Evolutionary conservation across 2,113 vertebrate genomes (phyloP).

Genomic region (Larimichthys polyactis): DNA sequence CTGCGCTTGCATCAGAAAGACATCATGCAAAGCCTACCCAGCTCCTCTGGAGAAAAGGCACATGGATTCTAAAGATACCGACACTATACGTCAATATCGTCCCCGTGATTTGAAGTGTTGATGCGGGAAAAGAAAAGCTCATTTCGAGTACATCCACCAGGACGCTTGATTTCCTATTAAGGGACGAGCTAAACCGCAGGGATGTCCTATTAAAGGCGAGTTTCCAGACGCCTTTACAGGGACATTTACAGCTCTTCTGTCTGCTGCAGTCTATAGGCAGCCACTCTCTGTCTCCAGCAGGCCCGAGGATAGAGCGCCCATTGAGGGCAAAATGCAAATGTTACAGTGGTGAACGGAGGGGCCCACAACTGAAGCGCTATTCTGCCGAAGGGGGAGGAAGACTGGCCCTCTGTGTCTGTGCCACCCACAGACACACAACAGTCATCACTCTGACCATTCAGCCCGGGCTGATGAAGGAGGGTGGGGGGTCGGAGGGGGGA

Average conservation of each 20-base stretch:
- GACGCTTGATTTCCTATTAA: conserved; percentile 18
- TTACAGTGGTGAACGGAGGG: conserved; percentile 72
- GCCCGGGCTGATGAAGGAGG: conserved; percentile 53
- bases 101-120: conserved; percentile 25
- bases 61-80: conserved; percentile 5
- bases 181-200: conserved; percentile 20
- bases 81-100: conserved; percentile 27
- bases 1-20: conserved; percentile 20
- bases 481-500: conserved; percentile 25
- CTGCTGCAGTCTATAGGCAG: conserved; percentile 53
- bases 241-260: conserved; percentile 58
- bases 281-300: conserved; percentile 54
- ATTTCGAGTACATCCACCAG: conserved; percentile 18
- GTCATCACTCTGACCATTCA: conserved; percentile 74
- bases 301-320: conserved; percentile 73
- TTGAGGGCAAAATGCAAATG: conserved; percentile 84
- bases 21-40: conserved; percentile 18
- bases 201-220: conserved; percentile 22
- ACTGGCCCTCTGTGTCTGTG: conserved; percentile 77
- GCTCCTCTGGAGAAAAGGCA: conserved; percentile 18
- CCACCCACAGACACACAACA: conserved; percentile 79
- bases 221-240: conserved; percentile 42
- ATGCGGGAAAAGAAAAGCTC: conserved; percentile 41
- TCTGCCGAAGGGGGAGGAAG: conserved; percentile 69
- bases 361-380: conserved; percentile 77